Conservation (phyloP, 1,140 invertebrate species). For the Brachionus sp. region DNA sequence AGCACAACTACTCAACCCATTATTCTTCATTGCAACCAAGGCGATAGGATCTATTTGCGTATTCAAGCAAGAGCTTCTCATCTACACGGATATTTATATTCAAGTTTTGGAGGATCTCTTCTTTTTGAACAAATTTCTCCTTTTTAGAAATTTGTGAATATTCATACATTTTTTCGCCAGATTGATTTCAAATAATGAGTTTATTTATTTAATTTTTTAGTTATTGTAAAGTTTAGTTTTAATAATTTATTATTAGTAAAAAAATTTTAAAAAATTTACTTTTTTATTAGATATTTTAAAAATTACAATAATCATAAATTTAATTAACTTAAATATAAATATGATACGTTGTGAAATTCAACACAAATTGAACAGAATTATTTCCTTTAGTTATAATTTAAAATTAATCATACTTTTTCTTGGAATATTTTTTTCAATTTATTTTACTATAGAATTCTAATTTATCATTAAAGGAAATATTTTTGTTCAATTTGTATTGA, state of each 20-base stretch:
- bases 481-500: too few species aligned
- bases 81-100: constrained; percentile 45
- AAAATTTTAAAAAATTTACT: neutral
- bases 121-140: constrained; percentile 30
- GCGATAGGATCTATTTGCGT: constrained; percentile 21
- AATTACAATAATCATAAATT: neutral
- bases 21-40: neutral
- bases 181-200: neutral
- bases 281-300: neutral
- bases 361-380: too few species aligned
- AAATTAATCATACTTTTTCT: too few species aligned
- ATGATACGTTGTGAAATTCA: too few species aligned
- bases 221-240: neutral
- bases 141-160: neutral
- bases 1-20: constrained; percentile 15
- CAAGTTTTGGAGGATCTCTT: constrained; percentile 14
- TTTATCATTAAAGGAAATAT: too few species aligned
- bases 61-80: constrained; percentile 15
- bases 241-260: neutral
- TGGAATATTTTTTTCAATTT: too few species aligned
- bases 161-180: neutral
- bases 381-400: too few species aligned
- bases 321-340: too few species aligned
- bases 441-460: too few species aligned
- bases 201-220: neutral